Evolutionary conservation across 2,797 vertebrate species (phyloP).

Genomic region (Leptoclinus maculatus): DNA sequence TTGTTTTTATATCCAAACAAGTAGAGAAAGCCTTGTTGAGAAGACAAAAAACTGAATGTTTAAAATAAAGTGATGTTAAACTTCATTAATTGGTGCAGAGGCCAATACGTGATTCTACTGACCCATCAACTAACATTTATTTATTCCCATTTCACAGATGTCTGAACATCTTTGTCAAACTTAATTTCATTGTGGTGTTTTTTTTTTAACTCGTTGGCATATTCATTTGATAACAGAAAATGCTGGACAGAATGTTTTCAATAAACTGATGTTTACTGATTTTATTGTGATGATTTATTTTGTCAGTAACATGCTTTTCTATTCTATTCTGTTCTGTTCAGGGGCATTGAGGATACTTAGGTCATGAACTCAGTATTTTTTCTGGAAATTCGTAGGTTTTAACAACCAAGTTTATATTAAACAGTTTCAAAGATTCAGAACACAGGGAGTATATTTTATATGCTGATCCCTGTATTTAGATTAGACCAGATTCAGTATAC

Average conservation of each 20-base stretch:
- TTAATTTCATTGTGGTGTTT: constrained; percentile 49
- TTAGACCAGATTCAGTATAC: background rate
- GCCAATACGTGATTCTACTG: constrained; percentile 35
- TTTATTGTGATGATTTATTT: constrained; percentile 41
- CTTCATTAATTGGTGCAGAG: constrained; percentile 40
- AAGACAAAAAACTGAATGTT: constrained; percentile 28
- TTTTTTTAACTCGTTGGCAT: constrained; percentile 57
- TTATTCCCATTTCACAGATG: constrained; percentile 34
- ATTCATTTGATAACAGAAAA: constrained; percentile 74
- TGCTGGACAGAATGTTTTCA: constrained; percentile 82
- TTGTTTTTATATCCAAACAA: constrained; percentile 58
- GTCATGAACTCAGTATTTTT: background rate
- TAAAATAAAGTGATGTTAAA: constrained; percentile 49
- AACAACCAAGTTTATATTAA: background rate
- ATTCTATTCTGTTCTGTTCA: background rate
- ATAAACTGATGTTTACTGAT: constrained; percentile 82
- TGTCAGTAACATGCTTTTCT: background rate
- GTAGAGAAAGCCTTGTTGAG: constrained; percentile 23
- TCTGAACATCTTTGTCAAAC: constrained; percentile 32
- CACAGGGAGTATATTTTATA: background rate
- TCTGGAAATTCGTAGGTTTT: background rate
- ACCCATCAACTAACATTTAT: constrained; percentile 39
- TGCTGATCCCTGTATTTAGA: background rate
- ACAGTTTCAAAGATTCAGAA: background rate
- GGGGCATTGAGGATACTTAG: background rate